Evolutionary conservation across 2,888 invertebrate genomes (phyloP).

Genomic region (Pyrocoelia pectoralis): DNA sequence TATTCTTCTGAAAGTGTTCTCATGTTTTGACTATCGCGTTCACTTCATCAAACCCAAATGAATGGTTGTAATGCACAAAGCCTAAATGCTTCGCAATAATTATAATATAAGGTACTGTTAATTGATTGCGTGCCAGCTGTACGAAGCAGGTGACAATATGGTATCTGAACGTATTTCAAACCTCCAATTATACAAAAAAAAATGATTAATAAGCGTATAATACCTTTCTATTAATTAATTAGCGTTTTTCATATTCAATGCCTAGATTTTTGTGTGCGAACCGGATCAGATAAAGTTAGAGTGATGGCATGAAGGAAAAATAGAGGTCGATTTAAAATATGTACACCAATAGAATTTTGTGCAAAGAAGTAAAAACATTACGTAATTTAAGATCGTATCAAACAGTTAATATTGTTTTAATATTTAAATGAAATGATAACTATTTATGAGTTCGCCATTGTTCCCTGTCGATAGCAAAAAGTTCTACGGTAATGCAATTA

Average conservation of each 20-base stretch:
- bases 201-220: background rate
- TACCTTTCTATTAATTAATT: background rate
- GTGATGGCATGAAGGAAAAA: background rate
- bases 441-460: constrained; percentile 37
- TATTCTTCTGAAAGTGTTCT: background rate
- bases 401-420: constrained; percentile 28
- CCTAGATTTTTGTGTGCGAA: background rate
- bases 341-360: background rate
- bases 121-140: background rate
- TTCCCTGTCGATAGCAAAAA: constrained; percentile 35
- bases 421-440: constrained; percentile 38
- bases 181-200: too few relatives aligned
- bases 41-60: background rate
- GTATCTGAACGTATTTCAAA: too few relatives aligned
- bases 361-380: constrained; percentile 15
- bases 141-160: background rate
- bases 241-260: background rate
- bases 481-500: constrained; percentile 39
- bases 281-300: background rate
- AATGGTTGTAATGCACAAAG: background rate
- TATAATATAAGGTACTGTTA: background rate
- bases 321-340: constrained; percentile 1
- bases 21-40: background rate
- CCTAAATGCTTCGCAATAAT: background rate
- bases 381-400: constrained; percentile 23